Base-by-base conservation (phyloP, 1,140 invertebrate species). In the Nylanderia fulva region DNA sequence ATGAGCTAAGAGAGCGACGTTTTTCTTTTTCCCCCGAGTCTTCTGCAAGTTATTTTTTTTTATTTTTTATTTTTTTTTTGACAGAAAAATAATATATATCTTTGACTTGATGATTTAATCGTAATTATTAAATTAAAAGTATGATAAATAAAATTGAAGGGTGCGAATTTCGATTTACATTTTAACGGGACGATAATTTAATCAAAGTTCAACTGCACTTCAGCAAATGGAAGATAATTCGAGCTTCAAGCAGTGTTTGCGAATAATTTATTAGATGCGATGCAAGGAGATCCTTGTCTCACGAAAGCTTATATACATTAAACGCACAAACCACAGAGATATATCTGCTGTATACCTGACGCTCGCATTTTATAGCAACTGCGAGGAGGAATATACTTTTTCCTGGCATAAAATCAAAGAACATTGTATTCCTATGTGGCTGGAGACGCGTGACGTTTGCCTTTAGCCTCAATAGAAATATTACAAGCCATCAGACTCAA, bases 381-480 rank as follows among this genome's bases (percentile, higher is more conserved):
- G 24, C 8, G 8, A 45, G 29, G 18, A 3, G 0, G 15, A 45
- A 45, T 76, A 63, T 15, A 9, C 5, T 45, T 76, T 63, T 5
- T 76, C 58, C 60, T 54, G 21, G 1, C 21, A 13, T 24, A 76
- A 56, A 45, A 33, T 15, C 15, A 33, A 54, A 54, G 27, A 1
- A 2, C 7, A 29, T 45, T 76, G 4, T 48, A 45, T 63, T 76
- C 61, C 18, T 45, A 42, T 61, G 2, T 13, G 24, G 1, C 61
- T 54, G 58, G 15, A 24, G 27, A n/a, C 7, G 21, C 66, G 3
- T 61, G 84, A 68, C 61, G 56, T 48, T 85, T 58, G 85, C 85
- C 86, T 91, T 48, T 92, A 90, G 91, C 90, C 91, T 90, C 85
- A 88, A 92, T 91, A 89, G 85, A 89, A 66, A 27, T 64, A 90